phyloP scores from a whole-genome alignment of 2,797 vertebrate genomes.

The Pseudochaenichthys georgianus region DNA sequence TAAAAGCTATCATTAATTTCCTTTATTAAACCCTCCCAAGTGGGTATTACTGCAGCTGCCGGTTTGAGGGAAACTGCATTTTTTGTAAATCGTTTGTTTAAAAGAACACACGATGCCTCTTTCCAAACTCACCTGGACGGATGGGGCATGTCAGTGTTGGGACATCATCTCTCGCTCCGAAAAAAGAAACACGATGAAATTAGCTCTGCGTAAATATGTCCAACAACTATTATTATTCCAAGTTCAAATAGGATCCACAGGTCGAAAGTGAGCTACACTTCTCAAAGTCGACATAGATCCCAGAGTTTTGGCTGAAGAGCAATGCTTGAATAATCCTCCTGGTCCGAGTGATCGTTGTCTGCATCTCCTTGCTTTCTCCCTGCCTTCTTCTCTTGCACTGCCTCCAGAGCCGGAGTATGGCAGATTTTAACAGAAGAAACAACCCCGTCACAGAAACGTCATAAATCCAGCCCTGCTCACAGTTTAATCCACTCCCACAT shows the following conservation, averaged over 20 bases:
- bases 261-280: not conserved
- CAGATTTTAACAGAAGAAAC: not conserved
- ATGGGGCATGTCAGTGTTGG: slow-evolving; percentile 62
- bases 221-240: not conserved
- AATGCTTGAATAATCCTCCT: slow-evolving; percentile 35
- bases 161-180: slow-evolving; percentile 42
- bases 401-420: accelerated
- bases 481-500: too few species aligned
- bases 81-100: not conserved
- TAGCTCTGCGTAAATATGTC: not conserved
- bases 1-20: not conserved
- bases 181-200: slow-evolving; percentile 1
- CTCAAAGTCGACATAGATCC: slow-evolving; percentile 17
- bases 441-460: too few species aligned
- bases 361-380: slow-evolving; percentile 31
- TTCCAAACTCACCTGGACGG: slow-evolving; percentile 64
- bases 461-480: too few species aligned
- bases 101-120: not conserved
- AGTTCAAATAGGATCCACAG: slow-evolving; percentile 19
- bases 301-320: not conserved
- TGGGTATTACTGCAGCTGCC: slow-evolving; percentile 4
- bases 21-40: not conserved
- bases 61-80: not conserved
- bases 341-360: not conserved
- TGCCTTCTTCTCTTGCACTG: not conserved